Percentiles rank a stretch among this genome's conserved stretches.
phyloP scores from a whole-genome alignment of 2,113 vertebrate species.

The Hippopotamus amphibius region DNA sequence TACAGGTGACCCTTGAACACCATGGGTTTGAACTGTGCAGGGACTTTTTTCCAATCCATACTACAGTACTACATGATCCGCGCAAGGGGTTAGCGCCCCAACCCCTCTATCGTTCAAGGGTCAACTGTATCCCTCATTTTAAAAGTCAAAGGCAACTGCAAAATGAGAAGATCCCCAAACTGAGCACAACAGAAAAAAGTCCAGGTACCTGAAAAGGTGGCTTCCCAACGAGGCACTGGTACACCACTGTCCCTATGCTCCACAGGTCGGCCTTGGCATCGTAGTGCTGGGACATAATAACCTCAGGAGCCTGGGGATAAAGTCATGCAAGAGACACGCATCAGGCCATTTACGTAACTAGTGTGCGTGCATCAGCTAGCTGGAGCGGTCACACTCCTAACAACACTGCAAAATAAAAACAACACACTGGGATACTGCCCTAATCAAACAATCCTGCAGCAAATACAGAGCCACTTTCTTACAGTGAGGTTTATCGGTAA shows the following conservation, averaged over 20 bases:
- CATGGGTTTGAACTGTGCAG: too few relatives aligned
- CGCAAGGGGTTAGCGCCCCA: too few relatives aligned
- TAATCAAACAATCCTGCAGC: slow-evolving; percentile 14
- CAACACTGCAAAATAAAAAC: slow-evolving; percentile 22
- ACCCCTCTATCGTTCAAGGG: neutral
- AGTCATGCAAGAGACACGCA: slow-evolving; percentile 43
- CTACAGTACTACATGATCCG: too few relatives aligned
- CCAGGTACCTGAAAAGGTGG: slow-evolving; percentile 96
- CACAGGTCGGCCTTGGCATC: slow-evolving; percentile 98
- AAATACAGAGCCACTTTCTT: slow-evolving; percentile 36
- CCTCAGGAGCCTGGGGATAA: slow-evolving; percentile 94
- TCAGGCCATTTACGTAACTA: neutral
- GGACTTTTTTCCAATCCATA: too few relatives aligned
- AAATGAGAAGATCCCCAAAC: slow-evolving; percentile 34
- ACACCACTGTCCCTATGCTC: slow-evolving; percentile 98
- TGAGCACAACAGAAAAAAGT: neutral
- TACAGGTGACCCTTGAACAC: too few relatives aligned
- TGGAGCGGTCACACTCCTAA: neutral
- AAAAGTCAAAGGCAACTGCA: slow-evolving; percentile 7
- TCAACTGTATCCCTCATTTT: neutral
- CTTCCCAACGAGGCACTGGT: slow-evolving; percentile 98
- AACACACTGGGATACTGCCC: neutral
- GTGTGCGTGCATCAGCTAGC: neutral
- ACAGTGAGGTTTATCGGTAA: slow-evolving; percentile 15
- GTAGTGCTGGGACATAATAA: slow-evolving; percentile 99